These are phyloP conservation scores for Belonocnema kinseyi DNA, from an alignment of 1,140 invertebrate genomes.

Conservation along the genomic window DNA sequence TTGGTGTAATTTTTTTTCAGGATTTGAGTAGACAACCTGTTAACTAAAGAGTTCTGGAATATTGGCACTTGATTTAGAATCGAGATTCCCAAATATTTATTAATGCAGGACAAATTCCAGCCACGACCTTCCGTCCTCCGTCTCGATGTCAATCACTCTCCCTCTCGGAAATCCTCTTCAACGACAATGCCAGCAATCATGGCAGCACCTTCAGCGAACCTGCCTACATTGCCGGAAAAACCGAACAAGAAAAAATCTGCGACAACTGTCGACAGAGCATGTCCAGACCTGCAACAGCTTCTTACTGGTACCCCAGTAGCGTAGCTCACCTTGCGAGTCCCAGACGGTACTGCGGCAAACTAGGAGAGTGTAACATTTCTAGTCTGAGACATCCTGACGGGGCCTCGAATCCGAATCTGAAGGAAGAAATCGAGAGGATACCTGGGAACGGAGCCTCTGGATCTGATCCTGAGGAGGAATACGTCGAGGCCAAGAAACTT, in stretches of 20 bases:
- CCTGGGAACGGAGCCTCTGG: conserved; percentile 83
- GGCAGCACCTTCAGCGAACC: conserved; percentile 90
- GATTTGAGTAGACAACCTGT: too few relatives aligned
- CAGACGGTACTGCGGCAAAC: conserved; percentile 71
- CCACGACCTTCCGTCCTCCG: conserved; percentile 71
- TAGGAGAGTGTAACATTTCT: conserved; percentile 80
- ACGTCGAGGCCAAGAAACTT: conserved; percentile 78
- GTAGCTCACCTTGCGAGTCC: conserved; percentile 74
- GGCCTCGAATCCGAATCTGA: conserved; percentile 92
- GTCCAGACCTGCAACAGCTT: conserved; percentile 82
- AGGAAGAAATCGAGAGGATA: conserved; percentile 81
- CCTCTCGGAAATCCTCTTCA: conserved; percentile 82
- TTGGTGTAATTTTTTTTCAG: too few relatives aligned
- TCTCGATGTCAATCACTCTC: conserved; percentile 82
- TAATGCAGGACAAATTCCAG: conserved; percentile 63
- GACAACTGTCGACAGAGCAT: conserved; percentile 85
- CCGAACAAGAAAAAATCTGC: conserved; percentile 84
- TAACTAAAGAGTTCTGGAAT: not conserved
- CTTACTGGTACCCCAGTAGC: conserved; percentile 76
- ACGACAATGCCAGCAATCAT: conserved; percentile 79
- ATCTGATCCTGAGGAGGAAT: conserved; percentile 77
- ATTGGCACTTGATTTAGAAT: not conserved
- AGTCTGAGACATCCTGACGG: conserved; percentile 90
- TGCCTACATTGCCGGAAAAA: conserved; percentile 79
- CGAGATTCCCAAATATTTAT: conserved; percentile 50